Evolutionary conservation across 2,888 invertebrate species (phyloP).

Genomic region (Chesias legatella): DNA sequence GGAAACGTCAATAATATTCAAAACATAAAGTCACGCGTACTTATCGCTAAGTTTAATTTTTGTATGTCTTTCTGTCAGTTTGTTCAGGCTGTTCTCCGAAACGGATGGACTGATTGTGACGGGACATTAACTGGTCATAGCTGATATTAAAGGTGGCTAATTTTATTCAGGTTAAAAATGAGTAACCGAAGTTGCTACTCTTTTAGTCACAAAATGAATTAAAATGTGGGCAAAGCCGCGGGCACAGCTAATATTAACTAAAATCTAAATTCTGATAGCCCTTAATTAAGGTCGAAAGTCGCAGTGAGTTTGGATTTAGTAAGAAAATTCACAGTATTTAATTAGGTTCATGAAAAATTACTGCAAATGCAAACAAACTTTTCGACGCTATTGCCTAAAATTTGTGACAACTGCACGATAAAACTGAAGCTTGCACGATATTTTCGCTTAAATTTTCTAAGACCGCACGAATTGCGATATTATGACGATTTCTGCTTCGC

Average conservation of each 20-base stretch:
- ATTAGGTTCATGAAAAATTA: constrained; percentile 59
- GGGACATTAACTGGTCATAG: too few species aligned
- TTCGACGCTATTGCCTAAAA: constrained; percentile 37
- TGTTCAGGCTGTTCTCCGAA: too few species aligned
- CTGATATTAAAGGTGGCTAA: too few species aligned
- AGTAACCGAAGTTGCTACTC: too few species aligned
- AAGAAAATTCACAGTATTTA: constrained; percentile 65
- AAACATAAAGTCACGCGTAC: too few species aligned
- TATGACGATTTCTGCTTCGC: constrained; percentile 7
- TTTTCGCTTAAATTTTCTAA: constrained; percentile 12
- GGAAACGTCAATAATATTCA: too few species aligned
- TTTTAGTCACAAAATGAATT: too few species aligned
- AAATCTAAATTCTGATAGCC: constrained; percentile 29
- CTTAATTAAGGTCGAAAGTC: constrained; percentile 26
- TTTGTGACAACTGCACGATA: constrained; percentile 25
- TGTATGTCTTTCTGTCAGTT: too few species aligned
- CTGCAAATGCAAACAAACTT: constrained; percentile 47
- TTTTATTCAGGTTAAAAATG: too few species aligned
- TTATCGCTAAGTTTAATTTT: too few species aligned
- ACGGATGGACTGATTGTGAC: too few species aligned
- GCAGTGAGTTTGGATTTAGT: constrained; percentile 60
- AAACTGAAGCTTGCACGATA: constrained; percentile 4
- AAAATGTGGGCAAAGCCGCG: background rate
- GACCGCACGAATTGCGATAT: constrained; percentile 15
- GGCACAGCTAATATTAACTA: constrained; percentile 2